Conservation (phyloP, 2,113 vertebrate genomes). For the Ophthalmolycus amberensis region DNA sequence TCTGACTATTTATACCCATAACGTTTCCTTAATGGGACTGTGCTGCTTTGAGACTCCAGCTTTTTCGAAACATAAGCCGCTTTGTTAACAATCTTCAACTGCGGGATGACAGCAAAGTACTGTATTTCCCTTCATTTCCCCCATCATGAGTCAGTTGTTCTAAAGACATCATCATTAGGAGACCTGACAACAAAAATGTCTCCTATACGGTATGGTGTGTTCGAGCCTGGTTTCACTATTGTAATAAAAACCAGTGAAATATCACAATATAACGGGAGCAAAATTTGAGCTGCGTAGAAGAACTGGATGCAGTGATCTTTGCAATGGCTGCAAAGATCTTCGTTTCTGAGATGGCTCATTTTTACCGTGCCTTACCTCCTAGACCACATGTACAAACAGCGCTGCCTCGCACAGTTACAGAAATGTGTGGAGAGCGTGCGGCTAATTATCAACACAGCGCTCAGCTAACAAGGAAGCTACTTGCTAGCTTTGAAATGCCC, state of each 20-base stretch:
- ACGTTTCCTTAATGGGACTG: constrained; percentile 25
- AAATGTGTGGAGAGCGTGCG: not conserved
- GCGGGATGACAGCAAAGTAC: not conserved
- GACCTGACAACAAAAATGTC: not conserved
- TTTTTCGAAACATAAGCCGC: not conserved
- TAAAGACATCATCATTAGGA: not conserved
- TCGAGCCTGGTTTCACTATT: not conserved
- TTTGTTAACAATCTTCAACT: constrained; percentile 7
- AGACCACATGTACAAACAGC: not conserved
- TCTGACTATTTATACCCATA: constrained; percentile 45
- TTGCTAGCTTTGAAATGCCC: not conserved
- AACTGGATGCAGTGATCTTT: not conserved
- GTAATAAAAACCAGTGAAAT: not conserved
- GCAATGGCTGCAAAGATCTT: not conserved
- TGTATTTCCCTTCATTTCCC: not conserved
- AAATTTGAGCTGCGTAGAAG: not conserved
- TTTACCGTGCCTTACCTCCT: too few species aligned
- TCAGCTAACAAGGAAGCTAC: not conserved
- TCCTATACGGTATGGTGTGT: not conserved
- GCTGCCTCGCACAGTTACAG: not conserved
- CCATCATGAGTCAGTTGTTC: not conserved
- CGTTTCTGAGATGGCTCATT: not conserved
- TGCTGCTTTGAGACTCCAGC: not conserved
- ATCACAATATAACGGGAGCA: not conserved
- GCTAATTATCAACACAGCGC: not conserved